phyloP scores from a whole-genome alignment of 2,797 vertebrate genomes.

The Gastrophryne carolinensis region DNA sequence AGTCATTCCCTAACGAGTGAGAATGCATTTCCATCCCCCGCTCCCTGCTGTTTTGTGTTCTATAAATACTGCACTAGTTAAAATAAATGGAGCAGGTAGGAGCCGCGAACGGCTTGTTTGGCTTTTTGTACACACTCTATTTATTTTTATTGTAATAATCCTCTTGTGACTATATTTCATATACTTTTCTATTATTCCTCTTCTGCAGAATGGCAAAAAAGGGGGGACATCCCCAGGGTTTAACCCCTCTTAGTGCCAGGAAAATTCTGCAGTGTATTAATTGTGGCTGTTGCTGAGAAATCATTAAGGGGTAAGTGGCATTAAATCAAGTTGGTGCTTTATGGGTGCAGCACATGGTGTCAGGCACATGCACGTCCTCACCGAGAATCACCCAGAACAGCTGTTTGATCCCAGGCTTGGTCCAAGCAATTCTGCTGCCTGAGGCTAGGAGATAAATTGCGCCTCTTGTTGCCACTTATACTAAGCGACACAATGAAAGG shows the following conservation, averaged over 20 bases:
- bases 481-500: constrained; percentile 20
- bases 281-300: constrained; percentile 6
- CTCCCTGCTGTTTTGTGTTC: constrained; percentile 70
- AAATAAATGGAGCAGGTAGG: constrained; percentile 68
- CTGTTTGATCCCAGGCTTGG: constrained; percentile 11
- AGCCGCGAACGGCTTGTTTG: constrained; percentile 60
- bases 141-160: constrained; percentile 57
- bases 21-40: constrained; percentile 72
- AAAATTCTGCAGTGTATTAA: constrained; percentile 10
- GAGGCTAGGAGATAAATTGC: constrained; percentile 30
- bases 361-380: not conserved
- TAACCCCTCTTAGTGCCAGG: not conserved
- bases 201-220: constrained; percentile 25
- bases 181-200: constrained; percentile 44
- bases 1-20: constrained; percentile 69
- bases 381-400: constrained; percentile 2
- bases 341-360: constrained; percentile 13
- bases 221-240: constrained; percentile 9
- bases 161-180: constrained; percentile 50
- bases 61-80: constrained; percentile 72
- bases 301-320: constrained; percentile 11
- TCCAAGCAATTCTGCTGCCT: not conserved
- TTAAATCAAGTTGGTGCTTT: constrained; percentile 15
- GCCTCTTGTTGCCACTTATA: constrained; percentile 31
- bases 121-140: constrained; percentile 63